Percentiles rank a stretch among this genome's conserved stretches.
These are phyloP conservation scores for Brachyalestes nurse DNA, from an alignment of 2,797 vertebrate species.

Conservation along the genomic window DNA sequence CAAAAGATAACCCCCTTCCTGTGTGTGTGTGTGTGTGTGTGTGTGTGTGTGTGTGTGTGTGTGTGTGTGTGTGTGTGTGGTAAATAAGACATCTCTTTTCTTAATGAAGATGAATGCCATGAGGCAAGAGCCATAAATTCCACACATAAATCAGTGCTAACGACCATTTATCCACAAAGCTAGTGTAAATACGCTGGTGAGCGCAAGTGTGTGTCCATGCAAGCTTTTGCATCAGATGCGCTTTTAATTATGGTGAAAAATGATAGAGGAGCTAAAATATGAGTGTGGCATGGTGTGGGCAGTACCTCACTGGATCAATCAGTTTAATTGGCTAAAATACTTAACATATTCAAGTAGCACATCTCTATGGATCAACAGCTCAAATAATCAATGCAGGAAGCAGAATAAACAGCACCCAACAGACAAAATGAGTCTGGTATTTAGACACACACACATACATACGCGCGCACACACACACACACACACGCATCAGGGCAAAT, in stretches of 20 bases:
- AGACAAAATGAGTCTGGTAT: constrained; percentile 22
- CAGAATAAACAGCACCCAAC: constrained; percentile 13
- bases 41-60: neutral
- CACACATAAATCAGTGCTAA: constrained; percentile 72
- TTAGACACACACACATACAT: constrained; percentile 19
- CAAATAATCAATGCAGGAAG: constrained; percentile 71
- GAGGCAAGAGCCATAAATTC: constrained; percentile 58
- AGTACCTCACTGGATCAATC: constrained; percentile 64
- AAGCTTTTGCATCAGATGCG: constrained; percentile 61
- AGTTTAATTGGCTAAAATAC: constrained; percentile 77
- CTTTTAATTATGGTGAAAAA: constrained; percentile 79
- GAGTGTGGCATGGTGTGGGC: neutral
- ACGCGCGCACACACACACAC: constrained; percentile 32
- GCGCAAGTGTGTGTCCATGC: constrained; percentile 11
- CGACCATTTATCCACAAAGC: constrained; percentile 49
- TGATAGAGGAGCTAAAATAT: constrained; percentile 52
- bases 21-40: constrained; percentile 4
- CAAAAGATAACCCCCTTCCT: too few relatives aligned
- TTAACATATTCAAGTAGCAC: constrained; percentile 74
- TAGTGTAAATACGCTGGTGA: constrained; percentile 17
- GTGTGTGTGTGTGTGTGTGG: neutral
- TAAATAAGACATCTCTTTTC: constrained; percentile 66
- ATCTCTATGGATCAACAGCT: constrained; percentile 75
- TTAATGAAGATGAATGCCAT: constrained; percentile 70
- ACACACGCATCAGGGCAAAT: constrained; percentile 21